phyloP scores from a whole-genome alignment of 2,113 vertebrate species.

The Campylorhamphus procurvoides region DNA sequence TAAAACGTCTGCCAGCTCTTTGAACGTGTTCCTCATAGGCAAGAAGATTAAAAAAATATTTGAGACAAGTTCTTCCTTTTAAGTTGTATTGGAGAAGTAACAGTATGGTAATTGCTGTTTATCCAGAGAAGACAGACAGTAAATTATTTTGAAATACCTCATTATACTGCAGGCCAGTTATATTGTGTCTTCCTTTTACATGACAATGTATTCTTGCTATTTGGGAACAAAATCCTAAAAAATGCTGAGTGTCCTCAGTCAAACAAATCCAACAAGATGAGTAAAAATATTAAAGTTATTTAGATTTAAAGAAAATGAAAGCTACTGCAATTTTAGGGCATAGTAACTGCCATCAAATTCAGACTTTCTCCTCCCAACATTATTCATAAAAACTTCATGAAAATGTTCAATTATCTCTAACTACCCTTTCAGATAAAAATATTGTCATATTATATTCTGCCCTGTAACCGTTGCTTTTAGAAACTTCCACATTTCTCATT shows the following conservation, averaged over 20 bases:
- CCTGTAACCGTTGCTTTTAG: neutral
- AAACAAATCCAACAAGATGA: neutral
- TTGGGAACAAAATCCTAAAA: neutral
- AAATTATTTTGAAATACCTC: slow-evolving; percentile 48
- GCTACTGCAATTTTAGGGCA: neutral
- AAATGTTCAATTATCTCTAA: neutral
- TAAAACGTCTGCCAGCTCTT: neutral
- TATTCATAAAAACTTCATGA: neutral
- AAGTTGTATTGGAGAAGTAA: slow-evolving; percentile 15
- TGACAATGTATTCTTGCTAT: neutral
- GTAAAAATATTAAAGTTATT: slow-evolving; percentile 11
- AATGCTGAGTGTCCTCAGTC: neutral
- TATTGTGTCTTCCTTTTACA: neutral
- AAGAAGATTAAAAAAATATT: neutral
- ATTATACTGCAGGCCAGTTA: slow-evolving; percentile 24
- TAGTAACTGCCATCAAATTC: neutral
- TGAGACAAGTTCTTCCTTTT: slow-evolving; percentile 14
- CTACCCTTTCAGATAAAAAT: neutral
- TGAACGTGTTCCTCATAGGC: neutral
- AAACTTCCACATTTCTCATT: neutral
- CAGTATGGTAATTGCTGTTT: slow-evolving; percentile 40
- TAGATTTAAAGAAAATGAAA: slow-evolving; percentile 9
- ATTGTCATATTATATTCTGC: neutral
- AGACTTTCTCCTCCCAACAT: neutral
- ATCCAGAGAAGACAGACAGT: neutral